These are phyloP conservation scores for Exocentrus adspersus DNA, from an alignment of 2,888 invertebrate species.

Conservation along the genomic window DNA sequence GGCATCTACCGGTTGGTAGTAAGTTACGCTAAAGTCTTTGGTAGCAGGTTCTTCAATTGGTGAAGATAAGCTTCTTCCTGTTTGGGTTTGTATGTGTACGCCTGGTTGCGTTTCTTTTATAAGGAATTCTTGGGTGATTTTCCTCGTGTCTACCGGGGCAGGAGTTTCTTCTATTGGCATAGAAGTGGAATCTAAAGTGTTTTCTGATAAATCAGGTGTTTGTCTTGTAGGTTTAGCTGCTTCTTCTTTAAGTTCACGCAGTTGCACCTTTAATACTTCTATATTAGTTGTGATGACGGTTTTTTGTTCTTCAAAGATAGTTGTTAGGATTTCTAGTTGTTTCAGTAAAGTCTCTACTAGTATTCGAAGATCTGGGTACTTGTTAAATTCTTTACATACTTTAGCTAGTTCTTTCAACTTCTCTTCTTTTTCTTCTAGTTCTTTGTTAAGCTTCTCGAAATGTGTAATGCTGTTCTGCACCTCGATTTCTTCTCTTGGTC, in stretches of 20 bases:
- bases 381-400: slow-evolving; percentile 65
- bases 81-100: slow-evolving; percentile 73
- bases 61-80: slow-evolving; percentile 70
- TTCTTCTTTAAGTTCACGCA: slow-evolving; percentile 57
- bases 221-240: slow-evolving; percentile 53
- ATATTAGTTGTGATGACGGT: slow-evolving; percentile 71
- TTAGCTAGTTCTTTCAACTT: slow-evolving; percentile 64
- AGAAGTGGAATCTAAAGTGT: slow-evolving; percentile 74
- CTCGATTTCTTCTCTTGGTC: slow-evolving; percentile 50
- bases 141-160: slow-evolving; percentile 49
- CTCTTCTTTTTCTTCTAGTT: slow-evolving; percentile 64
- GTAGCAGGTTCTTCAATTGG: slow-evolving; percentile 59
- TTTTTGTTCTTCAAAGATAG: slow-evolving; percentile 71
- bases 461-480: slow-evolving; percentile 55
- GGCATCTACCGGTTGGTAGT: slow-evolving; percentile 68
- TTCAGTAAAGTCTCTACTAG: slow-evolving; percentile 65
- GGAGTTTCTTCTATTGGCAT: slow-evolving; percentile 76
- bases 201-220: slow-evolving; percentile 65
- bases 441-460: slow-evolving; percentile 56
- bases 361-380: slow-evolving; percentile 63
- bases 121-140: slow-evolving; percentile 43
- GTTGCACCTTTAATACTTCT: slow-evolving; percentile 66
- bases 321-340: slow-evolving; percentile 69
- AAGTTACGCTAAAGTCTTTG: slow-evolving; percentile 67
- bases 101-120: slow-evolving; percentile 47